Evolutionary conservation across 2,888 invertebrate genomes (phyloP).

Genomic region (Andrena chrysosceles): DNA sequence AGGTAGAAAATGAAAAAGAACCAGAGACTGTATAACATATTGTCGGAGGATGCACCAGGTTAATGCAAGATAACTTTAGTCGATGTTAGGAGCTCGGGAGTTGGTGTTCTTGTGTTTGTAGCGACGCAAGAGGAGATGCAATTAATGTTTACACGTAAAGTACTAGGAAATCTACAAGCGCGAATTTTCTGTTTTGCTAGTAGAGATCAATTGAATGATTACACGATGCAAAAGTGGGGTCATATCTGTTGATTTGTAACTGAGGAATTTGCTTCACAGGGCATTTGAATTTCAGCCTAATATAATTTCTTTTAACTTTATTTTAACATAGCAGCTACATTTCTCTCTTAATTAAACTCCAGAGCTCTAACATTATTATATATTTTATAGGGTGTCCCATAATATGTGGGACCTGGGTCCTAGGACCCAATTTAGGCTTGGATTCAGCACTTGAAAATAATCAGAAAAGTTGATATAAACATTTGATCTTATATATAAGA

Average conservation of each 20-base stretch:
- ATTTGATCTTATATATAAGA: too few relatives aligned
- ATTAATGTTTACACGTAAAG: neutral
- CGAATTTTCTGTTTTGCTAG: too few relatives aligned
- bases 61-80: conserved; percentile 23
- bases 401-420: neutral
- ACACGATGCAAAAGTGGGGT: too few relatives aligned
- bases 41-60: conserved; percentile 39
- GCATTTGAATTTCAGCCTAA: too few relatives aligned
- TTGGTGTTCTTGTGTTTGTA: neutral
- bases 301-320: too few relatives aligned
- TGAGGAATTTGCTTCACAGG: too few relatives aligned
- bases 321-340: neutral
- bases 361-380: neutral
- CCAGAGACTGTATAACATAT: conserved; percentile 24
- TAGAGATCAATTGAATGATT: too few relatives aligned
- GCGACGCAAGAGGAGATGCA: neutral
- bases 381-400: too few relatives aligned
- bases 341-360: neutral
- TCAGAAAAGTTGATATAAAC: too few relatives aligned
- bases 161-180: neutral
- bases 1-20: conserved; percentile 26
- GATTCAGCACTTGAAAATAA: too few relatives aligned
- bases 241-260: too few relatives aligned
- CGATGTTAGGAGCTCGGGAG: conserved; percentile 1
- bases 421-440: too few relatives aligned